phyloP scores from a whole-genome alignment of 2,113 vertebrate genomes.

The Cryptomyrus ogoouensis region DNA sequence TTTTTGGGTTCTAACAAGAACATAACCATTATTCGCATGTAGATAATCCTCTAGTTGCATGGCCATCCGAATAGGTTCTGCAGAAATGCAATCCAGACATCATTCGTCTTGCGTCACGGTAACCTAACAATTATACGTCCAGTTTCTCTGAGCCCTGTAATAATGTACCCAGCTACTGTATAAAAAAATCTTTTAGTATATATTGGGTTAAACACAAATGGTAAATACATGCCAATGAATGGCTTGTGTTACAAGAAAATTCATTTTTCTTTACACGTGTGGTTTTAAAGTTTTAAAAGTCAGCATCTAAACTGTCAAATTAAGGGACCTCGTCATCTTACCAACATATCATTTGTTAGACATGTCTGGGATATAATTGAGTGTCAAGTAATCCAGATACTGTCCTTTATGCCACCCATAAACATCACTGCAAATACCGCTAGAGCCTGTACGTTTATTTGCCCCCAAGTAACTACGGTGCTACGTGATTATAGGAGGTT shows the following conservation, averaged over 20 bases:
- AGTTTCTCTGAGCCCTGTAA: constrained; percentile 16
- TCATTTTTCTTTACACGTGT: constrained; percentile 21
- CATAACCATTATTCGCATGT: neutral
- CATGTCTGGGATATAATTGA: constrained; percentile 23
- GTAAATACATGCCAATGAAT: constrained; percentile 20
- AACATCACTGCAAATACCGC: neutral
- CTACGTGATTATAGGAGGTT: neutral
- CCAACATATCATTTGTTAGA: constrained; percentile 28
- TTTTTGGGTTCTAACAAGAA: constrained; percentile 1
- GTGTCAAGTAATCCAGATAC: constrained; percentile 18
- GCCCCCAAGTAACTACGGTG: neutral
- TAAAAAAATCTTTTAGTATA: constrained; percentile 26
- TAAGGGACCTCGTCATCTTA: neutral
- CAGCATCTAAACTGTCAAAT: constrained; percentile 10
- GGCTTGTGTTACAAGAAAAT: constrained; percentile 30
- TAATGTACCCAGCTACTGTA: constrained; percentile 8
- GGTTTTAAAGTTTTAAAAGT: constrained; percentile 11
- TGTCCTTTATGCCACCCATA: constrained; percentile 25
- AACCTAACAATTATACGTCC: neutral
- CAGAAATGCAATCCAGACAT: constrained; percentile 27
- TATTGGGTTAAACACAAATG: constrained; percentile 14
- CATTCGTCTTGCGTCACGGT: constrained; percentile 12
- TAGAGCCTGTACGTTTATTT: neutral
- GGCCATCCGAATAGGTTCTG: neutral
- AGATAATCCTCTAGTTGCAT: neutral